These are phyloP conservation scores for Columba guinea DNA, from an alignment of 2,797 vertebrate species.

Conservation along the genomic window DNA sequence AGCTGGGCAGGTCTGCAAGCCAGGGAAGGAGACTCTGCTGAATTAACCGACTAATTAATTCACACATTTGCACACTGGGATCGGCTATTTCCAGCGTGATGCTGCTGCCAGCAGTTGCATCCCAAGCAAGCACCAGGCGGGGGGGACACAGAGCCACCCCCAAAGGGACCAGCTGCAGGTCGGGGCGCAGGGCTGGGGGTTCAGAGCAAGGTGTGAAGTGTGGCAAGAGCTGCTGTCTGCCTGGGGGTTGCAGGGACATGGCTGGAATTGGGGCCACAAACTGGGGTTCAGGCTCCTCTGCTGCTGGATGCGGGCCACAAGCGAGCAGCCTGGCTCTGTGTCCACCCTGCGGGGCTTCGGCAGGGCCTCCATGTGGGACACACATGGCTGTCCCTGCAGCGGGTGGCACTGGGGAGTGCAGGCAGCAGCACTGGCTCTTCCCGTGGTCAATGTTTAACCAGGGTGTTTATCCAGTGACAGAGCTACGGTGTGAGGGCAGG, in stretches of 20 bases:
- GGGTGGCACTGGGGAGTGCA: background rate
- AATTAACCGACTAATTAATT: background rate
- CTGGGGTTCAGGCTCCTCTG: fast-evolving
- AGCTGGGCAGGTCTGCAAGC: background rate
- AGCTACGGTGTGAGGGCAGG: background rate
- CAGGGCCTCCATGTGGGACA: fast-evolving
- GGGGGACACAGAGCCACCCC: background rate
- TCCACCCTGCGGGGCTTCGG: fast-evolving
- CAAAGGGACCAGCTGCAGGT: fast-evolving
- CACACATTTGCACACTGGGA: fast-evolving
- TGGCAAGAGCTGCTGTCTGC: fast-evolving
- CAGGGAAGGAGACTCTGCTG: fast-evolving
- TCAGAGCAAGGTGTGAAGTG: background rate
- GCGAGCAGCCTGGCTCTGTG: fast-evolving
- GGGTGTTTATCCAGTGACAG: background rate
- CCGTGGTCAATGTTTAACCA: background rate
- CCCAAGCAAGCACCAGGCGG: background rate
- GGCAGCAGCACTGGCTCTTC: background rate
- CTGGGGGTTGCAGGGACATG: fast-evolving
- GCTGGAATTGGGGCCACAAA: fast-evolving
- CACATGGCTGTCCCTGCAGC: fast-evolving
- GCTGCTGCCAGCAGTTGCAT: background rate
- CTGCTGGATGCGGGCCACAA: fast-evolving
- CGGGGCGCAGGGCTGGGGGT: background rate
- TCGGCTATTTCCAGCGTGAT: background rate